A percentile compares a stretch with the other conserved stretches of the same genome.
Evolutionary conservation across 2,888 invertebrate genomes (phyloP).

Genomic region (Kuschelorhynchus macadamiae): DNA sequence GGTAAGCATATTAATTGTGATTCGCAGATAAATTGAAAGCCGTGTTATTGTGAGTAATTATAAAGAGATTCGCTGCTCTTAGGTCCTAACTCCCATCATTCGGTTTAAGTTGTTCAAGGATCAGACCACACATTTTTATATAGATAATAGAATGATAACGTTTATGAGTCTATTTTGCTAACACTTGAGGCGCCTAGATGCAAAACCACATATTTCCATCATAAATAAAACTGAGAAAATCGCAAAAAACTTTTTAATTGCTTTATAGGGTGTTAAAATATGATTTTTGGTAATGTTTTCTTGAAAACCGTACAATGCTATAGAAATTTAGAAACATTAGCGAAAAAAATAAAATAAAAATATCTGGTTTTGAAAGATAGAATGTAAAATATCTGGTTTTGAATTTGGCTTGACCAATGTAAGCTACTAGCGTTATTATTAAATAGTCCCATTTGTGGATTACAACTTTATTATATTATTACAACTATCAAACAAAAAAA

Average conservation of each 20-base stretch:
- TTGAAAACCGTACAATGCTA: not conserved
- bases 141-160: too few species aligned
- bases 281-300: not conserved
- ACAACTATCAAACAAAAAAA: not conserved
- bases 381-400: slow-evolving; percentile 4
- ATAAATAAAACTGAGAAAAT: not conserved
- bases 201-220: not conserved
- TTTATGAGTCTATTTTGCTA: too few species aligned
- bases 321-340: not conserved
- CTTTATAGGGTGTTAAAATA: not conserved
- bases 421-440: not conserved
- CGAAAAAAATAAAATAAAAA: not conserved
- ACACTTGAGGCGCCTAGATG: slow-evolving; percentile 5
- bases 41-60: too few species aligned
- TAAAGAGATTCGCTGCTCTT: too few species aligned
- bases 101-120: too few species aligned
- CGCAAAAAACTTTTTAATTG: not conserved
- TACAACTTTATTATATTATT: not conserved
- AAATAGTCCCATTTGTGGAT: not conserved
- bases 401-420: not conserved
- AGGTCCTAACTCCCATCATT: too few species aligned
- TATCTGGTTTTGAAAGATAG: slow-evolving; percentile 2
- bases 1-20: too few species aligned
- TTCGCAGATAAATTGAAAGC: too few species aligned
- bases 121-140: too few species aligned